phyloP scores from a whole-genome alignment of 2,113 vertebrate genomes.

The Microtus montanus region DNA sequence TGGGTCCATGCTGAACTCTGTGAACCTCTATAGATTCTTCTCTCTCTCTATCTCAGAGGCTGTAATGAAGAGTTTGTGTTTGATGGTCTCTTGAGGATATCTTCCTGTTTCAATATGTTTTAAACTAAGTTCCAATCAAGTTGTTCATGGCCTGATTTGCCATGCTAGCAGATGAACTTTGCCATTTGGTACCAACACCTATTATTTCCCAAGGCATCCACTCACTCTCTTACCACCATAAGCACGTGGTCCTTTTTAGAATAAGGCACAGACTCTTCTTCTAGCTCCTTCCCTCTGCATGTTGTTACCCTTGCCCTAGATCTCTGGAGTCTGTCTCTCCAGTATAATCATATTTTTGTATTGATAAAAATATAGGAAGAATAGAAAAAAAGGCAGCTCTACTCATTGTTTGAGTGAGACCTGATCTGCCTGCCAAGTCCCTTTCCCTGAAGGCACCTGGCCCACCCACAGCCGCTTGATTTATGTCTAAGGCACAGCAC shows the following conservation, averaged over 20 bases:
- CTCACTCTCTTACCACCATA: not conserved
- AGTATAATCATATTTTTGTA: constrained; percentile 5
- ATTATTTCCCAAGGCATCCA: not conserved
- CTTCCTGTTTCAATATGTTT: constrained; percentile 20
- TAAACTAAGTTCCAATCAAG: not conserved
- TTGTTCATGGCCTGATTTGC: not conserved
- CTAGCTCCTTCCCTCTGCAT: not conserved
- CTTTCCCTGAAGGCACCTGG: not conserved
- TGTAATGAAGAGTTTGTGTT: constrained; percentile 23
- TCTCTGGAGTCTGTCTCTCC: not conserved
- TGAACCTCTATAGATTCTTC: not conserved
- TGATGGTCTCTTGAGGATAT: constrained; percentile 3
- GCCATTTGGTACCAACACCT: not conserved
- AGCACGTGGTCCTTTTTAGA: not conserved
- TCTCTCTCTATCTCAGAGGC: not conserved
- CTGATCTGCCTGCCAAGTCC: constrained; percentile 11
- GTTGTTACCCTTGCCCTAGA: not conserved
- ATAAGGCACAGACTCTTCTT: not conserved
- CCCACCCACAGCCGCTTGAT: constrained; percentile 43
- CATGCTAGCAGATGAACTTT: not conserved
- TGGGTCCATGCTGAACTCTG: not conserved
- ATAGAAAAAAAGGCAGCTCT: not conserved
- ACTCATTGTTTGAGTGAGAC: not conserved
- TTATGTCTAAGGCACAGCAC: constrained; percentile 11
- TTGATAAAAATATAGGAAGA: not conserved